phyloP scores from a whole-genome alignment of 2,113 vertebrate species.

The Strix uralensis region DNA sequence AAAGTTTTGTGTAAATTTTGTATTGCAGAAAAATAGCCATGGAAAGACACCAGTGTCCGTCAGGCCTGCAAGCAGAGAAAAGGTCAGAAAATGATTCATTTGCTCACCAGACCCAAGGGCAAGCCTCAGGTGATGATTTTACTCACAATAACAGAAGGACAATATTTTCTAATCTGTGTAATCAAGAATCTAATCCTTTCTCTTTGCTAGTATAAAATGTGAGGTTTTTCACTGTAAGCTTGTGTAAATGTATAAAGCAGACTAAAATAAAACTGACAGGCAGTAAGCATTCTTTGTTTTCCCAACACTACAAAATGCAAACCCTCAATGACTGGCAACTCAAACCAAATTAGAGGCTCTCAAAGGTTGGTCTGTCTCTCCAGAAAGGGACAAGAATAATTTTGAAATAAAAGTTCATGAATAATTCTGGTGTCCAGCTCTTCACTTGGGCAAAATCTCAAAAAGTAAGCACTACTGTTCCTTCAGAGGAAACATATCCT shows the following conservation, averaged over 20 bases:
- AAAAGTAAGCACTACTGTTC: not conserved
- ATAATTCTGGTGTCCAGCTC: not conserved
- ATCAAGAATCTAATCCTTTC: slow-evolving; percentile 24
- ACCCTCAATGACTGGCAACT: not conserved
- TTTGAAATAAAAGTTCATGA: not conserved
- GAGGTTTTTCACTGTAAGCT: not conserved
- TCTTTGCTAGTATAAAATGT: not conserved
- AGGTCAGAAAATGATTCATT: slow-evolving; percentile 39
- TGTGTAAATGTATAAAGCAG: not conserved
- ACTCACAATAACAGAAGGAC: not conserved
- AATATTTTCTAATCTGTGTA: slow-evolving; percentile 35
- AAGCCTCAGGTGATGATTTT: slow-evolving; percentile 32
- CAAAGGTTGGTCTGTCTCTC: not conserved
- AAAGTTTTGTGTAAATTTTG: not conserved
- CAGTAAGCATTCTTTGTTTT: not conserved
- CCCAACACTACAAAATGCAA: not conserved
- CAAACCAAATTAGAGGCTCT: not conserved
- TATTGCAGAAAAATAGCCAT: not conserved
- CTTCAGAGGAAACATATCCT: not conserved
- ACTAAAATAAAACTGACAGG: not conserved
- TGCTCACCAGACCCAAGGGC: not conserved
- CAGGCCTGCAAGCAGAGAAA: not conserved
- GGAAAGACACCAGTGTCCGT: not conserved
- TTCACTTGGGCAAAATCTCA: not conserved
- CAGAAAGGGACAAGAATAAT: not conserved